phyloP scores from a whole-genome alignment of 1,140 invertebrate genomes.

The Pinna nobilis region DNA sequence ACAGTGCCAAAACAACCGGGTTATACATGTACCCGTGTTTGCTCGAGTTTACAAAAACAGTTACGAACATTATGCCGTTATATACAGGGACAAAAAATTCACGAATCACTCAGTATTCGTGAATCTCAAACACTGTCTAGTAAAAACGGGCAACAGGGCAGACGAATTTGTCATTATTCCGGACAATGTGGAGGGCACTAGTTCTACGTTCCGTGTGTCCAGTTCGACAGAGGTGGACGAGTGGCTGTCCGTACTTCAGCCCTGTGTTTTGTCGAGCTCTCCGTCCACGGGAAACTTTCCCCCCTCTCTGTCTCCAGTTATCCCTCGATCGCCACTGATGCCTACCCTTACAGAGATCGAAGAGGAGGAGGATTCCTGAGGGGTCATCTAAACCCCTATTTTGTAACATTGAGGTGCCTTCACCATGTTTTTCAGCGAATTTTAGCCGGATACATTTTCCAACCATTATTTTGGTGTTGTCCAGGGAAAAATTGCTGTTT shows the following conservation, averaged over 20 bases:
- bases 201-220: conserved; percentile 12
- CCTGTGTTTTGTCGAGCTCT: background rate
- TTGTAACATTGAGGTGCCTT: no score
- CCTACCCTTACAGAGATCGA: conserved; percentile 21
- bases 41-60: conserved; percentile 21
- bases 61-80: conserved; percentile 33
- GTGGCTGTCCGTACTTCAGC: conserved; percentile 16
- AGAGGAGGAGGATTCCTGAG: conserved; percentile 25
- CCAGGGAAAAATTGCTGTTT: no score
- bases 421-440: no score
- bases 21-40: conserved; percentile 9
- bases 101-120: conserved; percentile 5
- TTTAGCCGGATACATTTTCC: no score
- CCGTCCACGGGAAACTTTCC: conserved; percentile 9
- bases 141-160: background rate
- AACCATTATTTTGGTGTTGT: no score
- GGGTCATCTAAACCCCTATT: no score
- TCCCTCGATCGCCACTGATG: conserved; percentile 25
- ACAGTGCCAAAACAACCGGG: background rate
- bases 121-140: conserved; percentile 2
- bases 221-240: conserved; percentile 9
- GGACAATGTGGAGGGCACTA: conserved; percentile 29
- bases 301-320: conserved; percentile 14
- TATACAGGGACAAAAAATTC: conserved; percentile 14
- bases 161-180: conserved; percentile 25